phyloP scores from a whole-genome alignment of 92 coral and sea anemone species.

The Umimayanthus chanpuru region DNA sequence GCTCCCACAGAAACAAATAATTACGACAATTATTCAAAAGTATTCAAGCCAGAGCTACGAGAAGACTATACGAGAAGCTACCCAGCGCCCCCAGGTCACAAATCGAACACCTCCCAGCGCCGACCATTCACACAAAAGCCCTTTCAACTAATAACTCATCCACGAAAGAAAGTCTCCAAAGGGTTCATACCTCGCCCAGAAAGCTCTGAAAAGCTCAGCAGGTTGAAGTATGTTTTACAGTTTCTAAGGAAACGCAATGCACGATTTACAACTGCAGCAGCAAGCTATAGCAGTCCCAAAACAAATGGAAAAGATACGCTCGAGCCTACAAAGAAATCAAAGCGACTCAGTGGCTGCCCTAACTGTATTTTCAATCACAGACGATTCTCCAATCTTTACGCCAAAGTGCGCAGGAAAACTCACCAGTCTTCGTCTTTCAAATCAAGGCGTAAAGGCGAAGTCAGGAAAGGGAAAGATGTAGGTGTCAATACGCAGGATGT shows the following conservation, averaged over 20 bases:
- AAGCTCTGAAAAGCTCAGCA: not conserved
- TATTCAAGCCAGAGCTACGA: not conserved
- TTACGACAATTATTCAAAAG: not conserved
- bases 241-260: slow-evolving; percentile 31
- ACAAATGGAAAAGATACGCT: not conserved
- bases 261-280: not conserved
- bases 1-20: not conserved
- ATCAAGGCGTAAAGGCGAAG: not conserved
- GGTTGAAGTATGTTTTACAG: not conserved
- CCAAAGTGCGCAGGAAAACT: not conserved
- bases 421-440: not conserved
- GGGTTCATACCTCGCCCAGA: slow-evolving; percentile 13
- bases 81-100: not conserved
- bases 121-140: not conserved
- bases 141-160: not conserved
- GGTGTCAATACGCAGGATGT: not conserved
- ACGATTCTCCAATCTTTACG: not conserved
- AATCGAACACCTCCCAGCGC: not conserved
- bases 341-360: not conserved
- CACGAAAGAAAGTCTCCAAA: not conserved
- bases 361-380: not conserved
- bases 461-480: not conserved
- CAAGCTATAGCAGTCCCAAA: not conserved
- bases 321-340: not conserved
- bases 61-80: not conserved